Conservation (phyloP, 2,888 invertebrate species). For the Leucoma salicis region DNA sequence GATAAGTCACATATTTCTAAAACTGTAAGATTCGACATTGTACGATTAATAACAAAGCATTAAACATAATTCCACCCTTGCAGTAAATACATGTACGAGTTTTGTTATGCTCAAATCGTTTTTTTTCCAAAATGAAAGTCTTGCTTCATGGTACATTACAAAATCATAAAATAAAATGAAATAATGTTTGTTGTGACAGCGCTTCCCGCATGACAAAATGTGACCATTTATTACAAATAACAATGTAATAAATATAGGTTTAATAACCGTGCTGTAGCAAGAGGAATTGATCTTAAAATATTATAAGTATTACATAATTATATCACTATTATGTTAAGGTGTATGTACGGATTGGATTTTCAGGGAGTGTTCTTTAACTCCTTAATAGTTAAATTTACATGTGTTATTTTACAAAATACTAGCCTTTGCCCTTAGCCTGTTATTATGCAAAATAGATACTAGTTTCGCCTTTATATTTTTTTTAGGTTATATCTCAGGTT, state of each 20-base stretch:
- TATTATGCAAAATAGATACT: no score
- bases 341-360: no score
- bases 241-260: conserved; percentile 74
- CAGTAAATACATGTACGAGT: conserved; percentile 43
- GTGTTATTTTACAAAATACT: no score
- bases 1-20: neutral
- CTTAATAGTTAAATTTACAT: no score
- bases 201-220: conserved; percentile 75
- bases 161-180: conserved; percentile 74
- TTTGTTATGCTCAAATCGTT: conserved; percentile 58
- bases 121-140: conserved; percentile 60
- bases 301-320: no score
- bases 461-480: no score
- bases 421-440: no score
- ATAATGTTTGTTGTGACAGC: conserved; percentile 79
- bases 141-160: conserved; percentile 72
- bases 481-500: no score
- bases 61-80: conserved; percentile 45
- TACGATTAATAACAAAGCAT: conserved; percentile 51
- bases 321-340: no score
- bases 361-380: no score
- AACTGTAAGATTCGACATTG: conserved; percentile 3
- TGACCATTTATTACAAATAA: conserved; percentile 72
- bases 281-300: conserved; percentile 67
- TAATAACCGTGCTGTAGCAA: conserved; percentile 67